These are phyloP conservation scores for Aphodius sticticus DNA, from an alignment of 2,888 invertebrate species.

Conservation along the genomic window DNA sequence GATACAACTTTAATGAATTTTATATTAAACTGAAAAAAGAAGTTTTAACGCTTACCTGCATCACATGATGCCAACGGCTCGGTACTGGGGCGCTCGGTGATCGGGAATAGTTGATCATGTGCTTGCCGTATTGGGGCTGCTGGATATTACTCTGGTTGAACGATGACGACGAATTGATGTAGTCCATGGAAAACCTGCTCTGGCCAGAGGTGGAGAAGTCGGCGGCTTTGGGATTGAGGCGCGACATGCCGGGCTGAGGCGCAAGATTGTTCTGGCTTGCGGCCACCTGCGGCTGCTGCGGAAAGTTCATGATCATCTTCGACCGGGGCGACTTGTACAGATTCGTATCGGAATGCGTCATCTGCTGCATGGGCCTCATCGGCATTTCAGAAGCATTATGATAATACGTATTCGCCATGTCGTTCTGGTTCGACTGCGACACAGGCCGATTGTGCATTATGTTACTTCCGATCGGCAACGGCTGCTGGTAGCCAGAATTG, in stretches of 20 bases:
- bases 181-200: conserved; percentile 46
- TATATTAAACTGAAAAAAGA: background rate
- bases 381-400: conserved; percentile 39
- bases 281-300: conserved; percentile 50
- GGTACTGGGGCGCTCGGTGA: background rate
- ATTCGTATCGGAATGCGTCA: conserved; percentile 46
- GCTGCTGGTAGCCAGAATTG: conserved; percentile 43
- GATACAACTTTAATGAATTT: too few relatives aligned
- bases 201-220: conserved; percentile 70
- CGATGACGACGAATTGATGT: conserved; percentile 35
- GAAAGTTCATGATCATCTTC: conserved; percentile 59
- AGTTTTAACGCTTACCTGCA: background rate
- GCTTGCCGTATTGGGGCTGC: conserved; percentile 38
- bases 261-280: conserved; percentile 48
- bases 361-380: conserved; percentile 42
- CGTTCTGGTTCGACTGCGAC: conserved; percentile 46
- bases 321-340: conserved; percentile 51
- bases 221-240: conserved; percentile 83
- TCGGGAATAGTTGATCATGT: background rate
- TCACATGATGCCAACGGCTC: background rate
- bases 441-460: conserved; percentile 50
- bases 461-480: conserved; percentile 55
- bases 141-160: conserved; percentile 34
- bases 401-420: conserved; percentile 44
- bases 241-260: conserved; percentile 65